These are phyloP conservation scores for Sebastes trivittatus DNA, from an alignment of 2,797 vertebrate species.

Conservation along the genomic window DNA sequence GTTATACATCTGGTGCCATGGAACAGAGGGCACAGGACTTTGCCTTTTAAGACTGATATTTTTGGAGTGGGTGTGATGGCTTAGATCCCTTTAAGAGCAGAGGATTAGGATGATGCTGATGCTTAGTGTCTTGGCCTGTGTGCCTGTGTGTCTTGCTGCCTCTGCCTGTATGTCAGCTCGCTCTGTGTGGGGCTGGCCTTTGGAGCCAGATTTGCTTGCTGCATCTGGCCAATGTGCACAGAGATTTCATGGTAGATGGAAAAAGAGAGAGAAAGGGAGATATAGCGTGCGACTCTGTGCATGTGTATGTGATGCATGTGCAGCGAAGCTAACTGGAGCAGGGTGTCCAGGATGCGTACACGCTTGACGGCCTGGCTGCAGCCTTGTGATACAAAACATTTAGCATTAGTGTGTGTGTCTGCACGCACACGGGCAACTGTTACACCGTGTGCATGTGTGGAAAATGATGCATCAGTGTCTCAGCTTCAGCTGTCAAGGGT, in stretches of 20 bases:
- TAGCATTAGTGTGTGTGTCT: conserved; percentile 28
- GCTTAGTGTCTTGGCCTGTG: conserved; percentile 68
- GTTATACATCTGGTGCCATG: conserved; percentile 10
- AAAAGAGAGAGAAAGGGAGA: background rate
- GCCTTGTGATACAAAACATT: conserved; percentile 48
- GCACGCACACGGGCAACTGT: conserved; percentile 29
- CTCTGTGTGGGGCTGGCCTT: conserved; percentile 60
- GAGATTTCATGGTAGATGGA: conserved; percentile 56
- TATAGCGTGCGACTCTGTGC: background rate
- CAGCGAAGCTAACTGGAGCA: conserved; percentile 77
- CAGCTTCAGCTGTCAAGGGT: conserved; percentile 53
- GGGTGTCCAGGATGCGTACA: conserved; percentile 63
- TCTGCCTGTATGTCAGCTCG: conserved; percentile 66
- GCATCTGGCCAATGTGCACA: conserved; percentile 64
- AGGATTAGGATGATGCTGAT: conserved; percentile 75
- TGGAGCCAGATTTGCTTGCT: conserved; percentile 60
- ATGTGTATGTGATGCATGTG: conserved; percentile 52
- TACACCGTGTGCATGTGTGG: conserved; percentile 44
- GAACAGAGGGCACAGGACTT: conserved; percentile 33
- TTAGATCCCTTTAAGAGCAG: conserved; percentile 57
- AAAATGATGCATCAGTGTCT: conserved; percentile 62
- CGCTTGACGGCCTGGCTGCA: conserved; percentile 58
- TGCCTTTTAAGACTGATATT: conserved; percentile 60
- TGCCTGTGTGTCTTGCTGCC: conserved; percentile 60
- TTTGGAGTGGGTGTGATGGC: conserved; percentile 58